A percentile compares a stretch with the other conserved stretches of the same genome.
phyloP scores from a whole-genome alignment of 2,113 vertebrate species.

The Cyphomyrus plagiostoma region DNA sequence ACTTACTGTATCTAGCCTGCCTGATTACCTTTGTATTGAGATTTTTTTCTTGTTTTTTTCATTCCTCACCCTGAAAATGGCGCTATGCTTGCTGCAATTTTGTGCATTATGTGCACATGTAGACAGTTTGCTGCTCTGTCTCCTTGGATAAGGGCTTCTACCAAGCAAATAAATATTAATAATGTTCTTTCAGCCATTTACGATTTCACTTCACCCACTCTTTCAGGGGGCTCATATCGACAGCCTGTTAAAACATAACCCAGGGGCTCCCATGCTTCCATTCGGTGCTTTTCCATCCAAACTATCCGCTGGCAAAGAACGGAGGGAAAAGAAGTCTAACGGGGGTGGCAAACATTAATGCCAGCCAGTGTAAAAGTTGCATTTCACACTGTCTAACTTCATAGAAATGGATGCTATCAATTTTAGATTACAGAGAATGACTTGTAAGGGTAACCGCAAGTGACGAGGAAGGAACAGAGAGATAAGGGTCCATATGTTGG shows the following conservation, averaged over 20 bases:
- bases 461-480: not conserved
- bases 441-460: not conserved
- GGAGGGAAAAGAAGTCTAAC: not conserved
- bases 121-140: not conserved
- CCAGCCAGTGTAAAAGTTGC: slow-evolving; percentile 21
- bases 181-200: slow-evolving; percentile 14
- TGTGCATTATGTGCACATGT: not conserved
- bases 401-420: slow-evolving; percentile 22
- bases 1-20: not conserved
- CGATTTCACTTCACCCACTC: not conserved
- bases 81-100: not conserved
- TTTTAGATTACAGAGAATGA: slow-evolving; percentile 22
- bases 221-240: not conserved
- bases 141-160: not conserved
- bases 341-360: slow-evolving; percentile 10
- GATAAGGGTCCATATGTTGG: not conserved
- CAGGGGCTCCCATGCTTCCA: not conserved
- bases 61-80: not conserved
- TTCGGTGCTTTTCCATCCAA: slow-evolving; percentile 5
- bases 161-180: slow-evolving; percentile 17
- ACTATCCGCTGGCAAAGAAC: slow-evolving; percentile 12
- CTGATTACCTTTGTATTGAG: not conserved
- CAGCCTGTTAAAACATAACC: slow-evolving; percentile 14
- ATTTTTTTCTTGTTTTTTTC: not conserved
- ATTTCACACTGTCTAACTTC: slow-evolving; percentile 28